These are phyloP conservation scores for Patella ulyssiponensis DNA, from an alignment of 2,888 invertebrate species.

Conservation along the genomic window DNA sequence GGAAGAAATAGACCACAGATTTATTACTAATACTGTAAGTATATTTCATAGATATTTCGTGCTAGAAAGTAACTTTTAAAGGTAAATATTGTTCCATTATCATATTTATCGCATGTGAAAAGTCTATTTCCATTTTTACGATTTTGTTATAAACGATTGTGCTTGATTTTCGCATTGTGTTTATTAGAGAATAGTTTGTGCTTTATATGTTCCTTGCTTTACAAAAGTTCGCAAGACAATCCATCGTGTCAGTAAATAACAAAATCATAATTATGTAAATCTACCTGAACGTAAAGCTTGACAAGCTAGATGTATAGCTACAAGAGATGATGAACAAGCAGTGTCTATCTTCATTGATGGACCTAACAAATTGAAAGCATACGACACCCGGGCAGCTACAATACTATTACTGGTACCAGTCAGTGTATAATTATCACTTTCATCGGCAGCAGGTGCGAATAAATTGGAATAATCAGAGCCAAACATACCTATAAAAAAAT, in stretches of 20 bases:
- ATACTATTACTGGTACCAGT: slow-evolving; percentile 48
- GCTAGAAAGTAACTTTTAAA: not conserved
- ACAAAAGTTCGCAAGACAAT: no score
- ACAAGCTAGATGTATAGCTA: slow-evolving; percentile 54
- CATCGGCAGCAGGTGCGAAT: not conserved
- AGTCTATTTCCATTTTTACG: not conserved
- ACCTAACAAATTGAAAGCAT: slow-evolving; percentile 50
- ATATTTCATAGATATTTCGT: not conserved
- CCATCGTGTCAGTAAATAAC: no score
- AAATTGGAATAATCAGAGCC: not conserved
- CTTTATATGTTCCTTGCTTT: no score
- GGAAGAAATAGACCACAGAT: not conserved
- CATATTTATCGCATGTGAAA: not conserved
- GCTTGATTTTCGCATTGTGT: no score
- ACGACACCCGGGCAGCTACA: slow-evolving; percentile 51
- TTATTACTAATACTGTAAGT: not conserved
- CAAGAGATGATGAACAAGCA: slow-evolving; percentile 53
- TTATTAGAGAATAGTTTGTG: no score
- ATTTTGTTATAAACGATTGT: not conserved
- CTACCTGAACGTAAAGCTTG: slow-evolving; percentile 45
- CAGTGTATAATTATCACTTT: slow-evolving; percentile 40
- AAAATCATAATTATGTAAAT: not conserved
- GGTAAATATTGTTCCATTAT: not conserved
- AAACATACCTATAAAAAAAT: not conserved
- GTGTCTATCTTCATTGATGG: slow-evolving; percentile 53